Percentiles rank a stretch among this genome's conserved stretches.
phyloP scores from a whole-genome alignment of 2,113 vertebrate species.

The Solenodon paradoxus region DNA sequence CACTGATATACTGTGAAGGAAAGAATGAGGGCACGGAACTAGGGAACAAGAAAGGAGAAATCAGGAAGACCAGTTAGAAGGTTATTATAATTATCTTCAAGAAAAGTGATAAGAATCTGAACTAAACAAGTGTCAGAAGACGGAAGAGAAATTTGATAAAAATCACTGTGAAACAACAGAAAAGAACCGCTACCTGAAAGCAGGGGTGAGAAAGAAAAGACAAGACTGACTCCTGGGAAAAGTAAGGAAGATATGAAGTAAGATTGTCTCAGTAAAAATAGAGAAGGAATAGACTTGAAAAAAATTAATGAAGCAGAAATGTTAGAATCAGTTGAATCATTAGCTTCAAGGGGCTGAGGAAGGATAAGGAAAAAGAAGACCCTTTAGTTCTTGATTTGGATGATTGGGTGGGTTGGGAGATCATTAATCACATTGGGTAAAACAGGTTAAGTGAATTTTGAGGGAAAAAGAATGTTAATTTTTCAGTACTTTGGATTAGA shows the following conservation, averaged over 20 bases:
- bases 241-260: background rate
- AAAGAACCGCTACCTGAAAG: background rate
- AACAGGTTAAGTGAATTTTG: background rate
- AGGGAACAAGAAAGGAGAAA: background rate
- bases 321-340: background rate
- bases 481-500: background rate
- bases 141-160: background rate
- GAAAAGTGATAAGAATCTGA: background rate
- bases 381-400: background rate
- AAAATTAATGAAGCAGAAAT: constrained; percentile 6
- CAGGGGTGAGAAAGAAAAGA: background rate
- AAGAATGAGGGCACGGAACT: background rate
- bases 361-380: background rate
- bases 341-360: background rate
- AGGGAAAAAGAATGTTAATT: background rate
- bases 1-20: background rate
- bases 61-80: background rate
- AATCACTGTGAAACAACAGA: background rate
- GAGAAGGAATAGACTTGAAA: background rate
- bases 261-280: background rate
- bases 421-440: background rate
- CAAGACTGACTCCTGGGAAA: background rate
- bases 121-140: background rate
- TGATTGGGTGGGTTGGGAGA: background rate
- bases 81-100: background rate